Base-by-base conservation (phyloP, 2,113 vertebrate species). In the Leucopsar rothschildi region DNA sequence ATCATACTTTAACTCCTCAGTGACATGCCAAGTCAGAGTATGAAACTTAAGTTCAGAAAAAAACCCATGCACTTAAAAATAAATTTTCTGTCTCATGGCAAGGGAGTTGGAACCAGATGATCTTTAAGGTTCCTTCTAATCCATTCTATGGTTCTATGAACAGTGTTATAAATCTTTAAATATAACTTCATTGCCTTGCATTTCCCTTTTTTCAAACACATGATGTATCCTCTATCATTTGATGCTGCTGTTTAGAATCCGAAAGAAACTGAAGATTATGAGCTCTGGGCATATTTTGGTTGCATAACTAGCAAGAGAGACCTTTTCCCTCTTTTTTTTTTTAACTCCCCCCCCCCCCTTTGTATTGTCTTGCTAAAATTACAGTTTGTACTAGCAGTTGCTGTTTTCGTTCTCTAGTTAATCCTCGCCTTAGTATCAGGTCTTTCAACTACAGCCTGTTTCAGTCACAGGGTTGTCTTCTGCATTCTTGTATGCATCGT, bases 271-370 rank as follows among this genome's bases (percentile, higher is more conserved):
- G 4, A 57, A 44, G 29, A 5, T 37, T 61, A 20, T 53, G 39
- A 57, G 18, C 14, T 76, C 13, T n/a, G 23, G 6, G 8, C 24
- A 31, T 78, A 25, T 75, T 73, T 57, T 83, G 10, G 14, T 53
- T 20, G 4, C 33, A 56, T 66, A 77, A 50, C 8, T 77, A 82
- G 20, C 45, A 61, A 73, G 15, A n/a, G 24, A 15, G 17, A 29
- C 20, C 2, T 66, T 71, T 47, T 23, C 1, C 2, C 18, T 19
- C 0, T 6, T 14, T 42, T 10, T 27, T 5, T 2, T 9, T 40
- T 28, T 27, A 37, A 37, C 16, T 28, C 15, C 15, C 10, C 0
- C 15, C 1, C n/a, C 3, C 5, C 13, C 13, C 71, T 72, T 68
- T 45, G 33, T 12, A 16, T 50, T 31, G 22, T 59, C 8, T 4